These are phyloP conservation scores for Botia kubotai DNA, from an alignment of 2,797 vertebrate genomes.

Conservation along the genomic window DNA sequence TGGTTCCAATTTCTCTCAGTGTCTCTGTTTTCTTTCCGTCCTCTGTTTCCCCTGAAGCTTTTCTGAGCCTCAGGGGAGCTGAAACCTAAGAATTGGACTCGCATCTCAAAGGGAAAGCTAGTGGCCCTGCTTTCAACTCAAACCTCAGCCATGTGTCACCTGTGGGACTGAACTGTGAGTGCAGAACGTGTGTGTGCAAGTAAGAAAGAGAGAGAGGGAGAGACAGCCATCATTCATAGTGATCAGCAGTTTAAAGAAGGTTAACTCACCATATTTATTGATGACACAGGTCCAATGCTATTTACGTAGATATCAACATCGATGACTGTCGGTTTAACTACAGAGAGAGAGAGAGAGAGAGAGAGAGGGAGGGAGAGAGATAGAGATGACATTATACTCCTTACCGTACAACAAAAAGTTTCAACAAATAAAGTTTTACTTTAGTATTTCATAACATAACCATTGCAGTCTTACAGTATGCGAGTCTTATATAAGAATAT, in stretches of 20 bases:
- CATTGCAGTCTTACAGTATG: not conserved
- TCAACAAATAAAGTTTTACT: not conserved
- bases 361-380: conserved; percentile 12
- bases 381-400: conserved; percentile 43
- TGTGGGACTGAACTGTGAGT: conserved; percentile 21
- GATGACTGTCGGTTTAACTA: conserved; percentile 94
- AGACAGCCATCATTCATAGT: not conserved
- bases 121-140: conserved; percentile 37
- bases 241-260: conserved; percentile 8
- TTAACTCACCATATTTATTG: conserved; percentile 96
- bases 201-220: conserved; percentile 4
- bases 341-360: conserved; percentile 57
- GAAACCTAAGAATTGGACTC: conserved; percentile 29
- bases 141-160: conserved; percentile 41
- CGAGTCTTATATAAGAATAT: too few species aligned
- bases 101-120: conserved; percentile 37
- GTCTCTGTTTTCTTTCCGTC: conserved; percentile 18
- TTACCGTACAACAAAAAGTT: conserved; percentile 79
- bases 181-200: not conserved
- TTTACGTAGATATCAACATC: conserved; percentile 97
- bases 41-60: conserved; percentile 35
- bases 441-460: not conserved
- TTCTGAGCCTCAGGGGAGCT: conserved; percentile 24
- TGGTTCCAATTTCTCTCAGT: conserved; percentile 14
- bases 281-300: conserved; percentile 98